Base-by-base conservation (phyloP, 2,797 vertebrate genomes). In the Eulemur rubriventer region DNA sequence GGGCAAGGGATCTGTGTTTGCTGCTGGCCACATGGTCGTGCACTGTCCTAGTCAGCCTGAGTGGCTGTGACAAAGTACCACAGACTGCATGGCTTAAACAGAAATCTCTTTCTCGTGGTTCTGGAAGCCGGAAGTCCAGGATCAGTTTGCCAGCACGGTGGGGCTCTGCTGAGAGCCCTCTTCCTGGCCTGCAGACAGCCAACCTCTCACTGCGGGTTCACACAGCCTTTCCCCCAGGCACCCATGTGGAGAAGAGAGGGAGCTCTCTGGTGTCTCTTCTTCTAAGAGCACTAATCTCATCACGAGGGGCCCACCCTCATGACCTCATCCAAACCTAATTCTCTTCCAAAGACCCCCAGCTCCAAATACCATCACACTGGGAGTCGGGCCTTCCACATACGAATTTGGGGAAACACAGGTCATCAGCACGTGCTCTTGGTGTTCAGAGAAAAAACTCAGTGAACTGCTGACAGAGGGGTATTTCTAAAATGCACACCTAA, bases 51-150 rank as follows among this genome's bases (percentile, higher is more conserved):
- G 24, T 52, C 81, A 46, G 69, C 46, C 81, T 14, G 0, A 17
- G 55, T 61, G 67, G 33, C 61, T 35, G 0, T 28, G 7, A 41
- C 43, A n/a, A 83, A 88, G 26, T 18, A 12, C 55, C 55, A 18
- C n/a, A 63, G 5, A 35, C 30, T 28, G 2, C 57, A 8, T 12
- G 43, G 48, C 28, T 79, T 78, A 81, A 70, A 46, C 59, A 73
- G 78, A 88, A 55, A 30, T n/a, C 59, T 61, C 22, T 59, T 65
- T 75, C 76, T 95, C 72, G 22, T 17, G 26, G 46, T 61, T 92
- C 69, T 85, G 16, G 72, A 91, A 48, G 24, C 67, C 65, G 17
- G 9, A 93, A 50, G 78, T 81, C 59, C 2, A 4, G 81, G 52
- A 28, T 35, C 57, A 48, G 20, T 9, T 38, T 9, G 22, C 38